Percentiles rank a stretch among this genome's conserved stretches.
Evolutionary conservation across 2,113 vertebrate species (phyloP).

Genomic region (Heloderma charlesbogerti): DNA sequence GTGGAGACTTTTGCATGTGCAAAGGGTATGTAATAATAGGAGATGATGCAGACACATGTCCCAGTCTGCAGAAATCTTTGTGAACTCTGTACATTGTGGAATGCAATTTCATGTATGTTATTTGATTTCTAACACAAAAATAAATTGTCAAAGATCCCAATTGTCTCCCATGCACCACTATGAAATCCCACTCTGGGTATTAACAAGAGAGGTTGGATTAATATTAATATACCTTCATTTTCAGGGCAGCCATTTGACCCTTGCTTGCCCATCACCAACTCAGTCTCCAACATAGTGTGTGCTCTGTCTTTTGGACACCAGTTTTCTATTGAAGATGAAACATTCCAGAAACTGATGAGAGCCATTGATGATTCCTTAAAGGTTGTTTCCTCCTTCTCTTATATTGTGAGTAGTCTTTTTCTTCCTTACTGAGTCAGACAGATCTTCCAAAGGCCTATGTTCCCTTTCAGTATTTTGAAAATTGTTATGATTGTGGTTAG

Average conservation of each 20-base stretch:
- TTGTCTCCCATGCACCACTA: background rate
- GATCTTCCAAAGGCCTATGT: too few relatives aligned
- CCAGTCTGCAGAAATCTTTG: background rate
- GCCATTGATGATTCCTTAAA: slow-evolving; percentile 51
- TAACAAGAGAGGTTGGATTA: background rate
- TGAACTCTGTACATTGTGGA: background rate
- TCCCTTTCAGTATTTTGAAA: too few relatives aligned
- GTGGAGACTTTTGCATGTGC: background rate
- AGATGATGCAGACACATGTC: background rate
- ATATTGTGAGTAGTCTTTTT: slow-evolving; percentile 46
- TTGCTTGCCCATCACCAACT: slow-evolving; percentile 50
- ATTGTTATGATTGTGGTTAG: too few relatives aligned
- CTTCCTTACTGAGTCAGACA: background rate
- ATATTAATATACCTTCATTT: background rate
- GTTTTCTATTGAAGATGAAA: slow-evolving; percentile 66
- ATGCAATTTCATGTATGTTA: background rate
- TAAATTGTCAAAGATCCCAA: background rate
- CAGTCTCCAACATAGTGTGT: slow-evolving; percentile 67
- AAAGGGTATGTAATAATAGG: background rate
- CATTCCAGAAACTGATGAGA: slow-evolving; percentile 68
- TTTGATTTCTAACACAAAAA: background rate
- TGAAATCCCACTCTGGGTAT: background rate
- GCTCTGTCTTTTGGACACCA: slow-evolving; percentile 60
- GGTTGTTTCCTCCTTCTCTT: slow-evolving; percentile 52
- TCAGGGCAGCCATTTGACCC: slow-evolving; percentile 66